A percentile compares a stretch with the other conserved stretches of the same genome.
phyloP scores from a whole-genome alignment of 2,888 invertebrate species.

The Mesorhabditis spiculigera region DNA sequence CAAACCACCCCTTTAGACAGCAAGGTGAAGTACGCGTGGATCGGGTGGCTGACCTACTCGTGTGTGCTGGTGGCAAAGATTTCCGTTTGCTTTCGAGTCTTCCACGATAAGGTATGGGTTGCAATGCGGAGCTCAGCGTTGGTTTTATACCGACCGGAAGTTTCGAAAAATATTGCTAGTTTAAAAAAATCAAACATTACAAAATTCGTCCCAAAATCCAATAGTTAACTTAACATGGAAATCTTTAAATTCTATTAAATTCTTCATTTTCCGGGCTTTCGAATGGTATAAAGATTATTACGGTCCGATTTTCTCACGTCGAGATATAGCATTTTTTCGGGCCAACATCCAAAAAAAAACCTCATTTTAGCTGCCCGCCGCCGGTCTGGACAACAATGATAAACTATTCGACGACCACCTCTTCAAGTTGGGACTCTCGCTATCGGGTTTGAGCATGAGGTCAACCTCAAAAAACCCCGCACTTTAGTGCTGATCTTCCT shows the following conservation, averaged over 20 bases:
- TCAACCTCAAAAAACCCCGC: not conserved
- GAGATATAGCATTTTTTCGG: too few relatives aligned
- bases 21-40: conserved; percentile 59
- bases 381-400: conserved; percentile 41
- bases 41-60: conserved; percentile 65
- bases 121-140: not conserved
- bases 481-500: conserved; percentile 63
- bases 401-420: conserved; percentile 64
- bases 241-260: too few relatives aligned
- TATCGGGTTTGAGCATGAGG: conserved; percentile 27
- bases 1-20: conserved; percentile 39
- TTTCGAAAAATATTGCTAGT: too few relatives aligned
- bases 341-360: not conserved
- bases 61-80: conserved; percentile 63
- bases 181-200: too few relatives aligned
- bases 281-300: too few relatives aligned
- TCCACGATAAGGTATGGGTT: conserved; percentile 44
- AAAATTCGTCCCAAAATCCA: too few relatives aligned
- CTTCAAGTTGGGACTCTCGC: conserved; percentile 60
- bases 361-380: conserved; percentile 23
- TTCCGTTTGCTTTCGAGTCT: conserved; percentile 63
- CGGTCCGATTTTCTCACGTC: too few relatives aligned
- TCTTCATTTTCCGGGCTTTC: too few relatives aligned
- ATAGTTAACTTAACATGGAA: too few relatives aligned
- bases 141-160: too few relatives aligned